Evolutionary conservation across 2,113 vertebrate genomes (phyloP), one percentile per base, ranked within the genome.

Genomic region (Otis tarda): DNA sequence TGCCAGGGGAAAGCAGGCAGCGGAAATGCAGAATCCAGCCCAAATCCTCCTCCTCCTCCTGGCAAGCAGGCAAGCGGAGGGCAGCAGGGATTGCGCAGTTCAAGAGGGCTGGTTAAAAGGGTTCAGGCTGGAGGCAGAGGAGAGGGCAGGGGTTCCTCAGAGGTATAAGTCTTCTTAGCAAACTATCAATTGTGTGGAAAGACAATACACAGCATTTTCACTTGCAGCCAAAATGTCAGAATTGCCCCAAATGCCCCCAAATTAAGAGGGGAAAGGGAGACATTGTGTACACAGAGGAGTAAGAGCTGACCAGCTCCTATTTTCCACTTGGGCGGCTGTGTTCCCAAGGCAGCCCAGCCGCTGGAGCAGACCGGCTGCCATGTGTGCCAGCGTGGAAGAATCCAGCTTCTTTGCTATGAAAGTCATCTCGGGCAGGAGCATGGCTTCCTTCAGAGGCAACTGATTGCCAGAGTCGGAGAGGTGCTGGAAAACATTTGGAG

Each of bases 261-360:
- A 39, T 52, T 20, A 56, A 30, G 56, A 74, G n/a, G 63, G 75
- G 49, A 49, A 63, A 78, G 35, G 63, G 50, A 83, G 37, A 9
- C 18, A 7, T 43, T 61, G 23, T 6, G 12, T 19, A 21, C 0
- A 0, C 12, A 27, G 45, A 47, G 55, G 27, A 27, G 21, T 3
- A 39, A 64, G 60, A 49, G 18, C 50, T 84, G 81, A 27, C 31
- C 55, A 14, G 55, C 49, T 45, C 27, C 53, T 45, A 3, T 50
- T 85, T 90, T 50, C 78, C 10, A 7, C 47, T 60, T 33, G 56
- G 61, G 47, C 0, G 4, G 33, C 67, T 79, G 63, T 2, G 0
- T 22, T 80, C 45, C 14, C 4, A 3, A n/a, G 73, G 43, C 25
- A 31, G 28, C 24, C 69, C 28, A 2, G 60, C 23, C 0, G 0